Evolutionary conservation across 2,888 invertebrate species (phyloP), one percentile per base, ranked within the genome.

Genomic region (Eupithecia subumbrata): DNA sequence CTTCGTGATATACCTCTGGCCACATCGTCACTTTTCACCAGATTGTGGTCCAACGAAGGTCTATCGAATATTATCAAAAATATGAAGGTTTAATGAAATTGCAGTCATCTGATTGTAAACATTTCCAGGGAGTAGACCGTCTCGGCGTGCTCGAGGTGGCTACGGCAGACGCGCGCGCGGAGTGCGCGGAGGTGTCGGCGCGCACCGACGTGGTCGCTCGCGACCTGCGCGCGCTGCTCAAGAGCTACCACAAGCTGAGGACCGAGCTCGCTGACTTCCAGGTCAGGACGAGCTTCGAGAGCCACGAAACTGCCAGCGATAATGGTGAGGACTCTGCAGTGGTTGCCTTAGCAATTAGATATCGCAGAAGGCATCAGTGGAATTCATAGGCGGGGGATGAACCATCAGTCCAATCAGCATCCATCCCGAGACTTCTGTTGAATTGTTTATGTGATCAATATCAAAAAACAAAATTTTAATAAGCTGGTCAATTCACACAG

Each of bases 91-190:
- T n/a, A n/a, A n/a, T n/a, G n/a, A n/a, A n/a, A n/a, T 45, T 16
- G 16, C 18, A 48, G 48, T 48, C 1, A 48, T 48, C 16, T 1
- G 18, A 18, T 48, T 48, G 48, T 48, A 48, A 45, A 18, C 48
- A 48, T 30, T 79, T 76, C 8, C 83, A 94, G 94, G 85, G 87
- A 0, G 76, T 93, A 81, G 93, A 94, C 72, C 88, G 94, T 0
- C 83, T 94, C 7, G 92, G 95, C 69, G 92, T 95, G 14, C 81
- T 95, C 5, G 95, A 95, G 81, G 90, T 96, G 30, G 94, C 95
- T 2, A 91, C 95, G 22, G 95, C 95, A 5, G 95, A 95, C 82
- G 91, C 92, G 0, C 90, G 95, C 25, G 95, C 92, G 0, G 94
- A 94, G 56, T 81, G 90, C 0, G 81, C 91, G 0, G 92, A 94